Evolutionary conservation across 2,113 vertebrate species (phyloP), one percentile per base, ranked within the genome.

Genomic region (Vulpes ferrilata): DNA sequence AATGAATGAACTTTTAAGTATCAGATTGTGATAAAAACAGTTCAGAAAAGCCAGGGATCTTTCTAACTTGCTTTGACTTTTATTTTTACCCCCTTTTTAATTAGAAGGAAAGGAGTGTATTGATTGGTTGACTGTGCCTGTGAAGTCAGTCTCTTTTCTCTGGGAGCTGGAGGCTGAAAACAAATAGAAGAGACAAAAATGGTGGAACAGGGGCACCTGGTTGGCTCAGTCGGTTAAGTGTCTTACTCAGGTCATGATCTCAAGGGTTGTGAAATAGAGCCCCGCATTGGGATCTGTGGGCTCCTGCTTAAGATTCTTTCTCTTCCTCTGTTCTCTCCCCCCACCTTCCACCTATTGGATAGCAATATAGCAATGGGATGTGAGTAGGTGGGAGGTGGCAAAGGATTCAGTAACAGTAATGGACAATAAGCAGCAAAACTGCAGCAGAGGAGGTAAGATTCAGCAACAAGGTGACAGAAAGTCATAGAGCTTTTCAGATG

Each of bases 41-140:
- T 95, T 95, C 23, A 87, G 84, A 94, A 79, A 95, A 96, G 71
- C 69, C 35, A 74, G 74, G 87, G 74, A 59, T 74, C 80, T 80
- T 78, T 25, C 12, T 64, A 38, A 30, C 62, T 7, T 62, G n/a
- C 57, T 90, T 88, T 95, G 62, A 43, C 55, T 48, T 79, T 71
- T 59, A 55, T 94, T 83, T 81, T n/a, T 43, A 3, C 38, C 38
- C 4, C 43, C 43, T 57, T 88, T 79, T 84, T 95, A 83, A 90
- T 94, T 90, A 64, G 69, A 92, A 94, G 74, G 62, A 67, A 83
- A 57, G 27, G 64, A 53, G 9, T 55, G 3, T 95, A 69, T 80
- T 87, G 62, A 84, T 92, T 88, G 57, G 19, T 25, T 51, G 13
- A 35, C 67, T 94, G 1, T 92, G 25, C 35, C 48, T 90, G 20